A percentile compares a stretch with the other conserved stretches of the same genome.
Conservation (phyloP, 2,113 vertebrate genomes). For the Gadus chalcogrammus region DNA sequence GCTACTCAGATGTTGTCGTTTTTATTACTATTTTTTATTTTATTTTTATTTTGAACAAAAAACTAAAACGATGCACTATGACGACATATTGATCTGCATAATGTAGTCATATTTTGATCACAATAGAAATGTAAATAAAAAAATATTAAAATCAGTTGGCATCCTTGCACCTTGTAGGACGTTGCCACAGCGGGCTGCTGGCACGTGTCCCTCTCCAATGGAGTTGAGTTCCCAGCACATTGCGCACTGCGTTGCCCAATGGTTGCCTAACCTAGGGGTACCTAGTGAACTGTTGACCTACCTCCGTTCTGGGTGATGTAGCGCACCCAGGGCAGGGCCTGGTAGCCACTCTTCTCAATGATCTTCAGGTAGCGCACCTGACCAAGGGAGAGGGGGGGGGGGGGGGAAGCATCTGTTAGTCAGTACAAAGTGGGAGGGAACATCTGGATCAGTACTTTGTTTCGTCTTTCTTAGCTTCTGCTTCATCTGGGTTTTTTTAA, state of each 20-base stretch:
- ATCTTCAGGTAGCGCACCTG: conserved; percentile 96
- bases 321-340: conserved; percentile 88
- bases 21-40: too few species aligned
- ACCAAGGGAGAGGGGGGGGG: neutral
- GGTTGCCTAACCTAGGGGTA: conserved; percentile 59
- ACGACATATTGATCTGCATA: too few species aligned
- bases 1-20: too few species aligned
- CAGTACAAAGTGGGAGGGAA: neutral
- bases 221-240: conserved; percentile 53
- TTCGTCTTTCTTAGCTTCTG: too few species aligned
- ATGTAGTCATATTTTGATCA: too few species aligned
- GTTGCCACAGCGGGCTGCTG: conserved; percentile 58
- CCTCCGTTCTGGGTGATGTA: conserved; percentile 98
- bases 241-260: conserved; percentile 65
- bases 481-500: too few species aligned
- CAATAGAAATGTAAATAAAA: conserved; percentile 12
- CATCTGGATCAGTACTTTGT: too few species aligned
- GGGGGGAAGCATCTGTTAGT: neutral
- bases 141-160: conserved; percentile 32
- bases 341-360: conserved; percentile 96
- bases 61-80: too few species aligned
- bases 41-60: too few species aligned
- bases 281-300: conserved; percentile 56
- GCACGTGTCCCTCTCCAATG: conserved; percentile 60
- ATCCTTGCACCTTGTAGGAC: conserved; percentile 62